A percentile compares a stretch with the other conserved stretches of the same genome.
Conservation (phyloP, 2,888 invertebrate genomes). For the Merodon equestris region DNA sequence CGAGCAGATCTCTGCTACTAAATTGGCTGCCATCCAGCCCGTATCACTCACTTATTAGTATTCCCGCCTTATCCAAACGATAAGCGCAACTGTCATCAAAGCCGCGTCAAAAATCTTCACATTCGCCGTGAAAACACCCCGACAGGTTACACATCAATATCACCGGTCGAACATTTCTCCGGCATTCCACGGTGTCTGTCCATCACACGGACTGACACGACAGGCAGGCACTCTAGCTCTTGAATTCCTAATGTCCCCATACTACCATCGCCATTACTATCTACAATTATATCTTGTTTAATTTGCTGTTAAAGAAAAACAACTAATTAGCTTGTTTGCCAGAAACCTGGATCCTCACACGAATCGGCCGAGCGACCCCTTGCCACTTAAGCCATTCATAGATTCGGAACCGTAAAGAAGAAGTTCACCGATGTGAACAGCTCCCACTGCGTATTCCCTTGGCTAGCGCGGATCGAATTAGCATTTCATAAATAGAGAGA, state of each 20-base stretch:
- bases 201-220: no score
- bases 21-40: no score
- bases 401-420: constrained; percentile 4
- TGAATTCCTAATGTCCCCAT: constrained; percentile 2
- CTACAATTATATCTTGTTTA: constrained; percentile 33
- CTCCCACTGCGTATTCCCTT: constrained; percentile 60
- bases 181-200: not conserved
- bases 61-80: no score
- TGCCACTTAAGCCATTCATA: constrained; percentile 15
- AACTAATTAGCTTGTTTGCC: constrained; percentile 42
- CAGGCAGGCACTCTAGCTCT: constrained; percentile 2
- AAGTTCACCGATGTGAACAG: constrained; percentile 51
- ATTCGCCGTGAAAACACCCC: no score
- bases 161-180: not conserved
- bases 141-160: no score
- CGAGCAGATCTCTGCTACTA: no score
- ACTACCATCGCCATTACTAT: constrained; percentile 1
- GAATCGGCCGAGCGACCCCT: not conserved
- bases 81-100: no score
- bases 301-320: constrained; percentile 42
- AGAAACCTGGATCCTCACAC: constrained; percentile 30
- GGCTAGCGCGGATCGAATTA: constrained; percentile 57
- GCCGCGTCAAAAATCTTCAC: no score
- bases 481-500: constrained; percentile 62
- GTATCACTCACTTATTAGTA: no score